These are phyloP conservation scores for Seriola quinqueradiata DNA, from an alignment of 2,113 vertebrate genomes.

Conservation along the genomic window DNA sequence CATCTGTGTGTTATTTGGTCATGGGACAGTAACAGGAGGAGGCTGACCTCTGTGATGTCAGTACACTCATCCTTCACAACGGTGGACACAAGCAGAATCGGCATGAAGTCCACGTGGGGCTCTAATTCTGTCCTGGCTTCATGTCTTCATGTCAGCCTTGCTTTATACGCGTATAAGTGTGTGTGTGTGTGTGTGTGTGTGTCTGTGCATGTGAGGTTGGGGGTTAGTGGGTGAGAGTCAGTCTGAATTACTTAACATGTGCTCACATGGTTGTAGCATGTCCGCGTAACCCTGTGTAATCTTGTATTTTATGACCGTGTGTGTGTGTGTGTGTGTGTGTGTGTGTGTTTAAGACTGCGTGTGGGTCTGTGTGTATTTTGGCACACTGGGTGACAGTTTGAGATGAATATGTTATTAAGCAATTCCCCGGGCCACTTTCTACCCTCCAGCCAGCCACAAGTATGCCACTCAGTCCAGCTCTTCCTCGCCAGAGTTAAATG, in stretches of 20 bases:
- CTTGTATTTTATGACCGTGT: not conserved
- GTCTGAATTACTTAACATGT: constrained; percentile 33
- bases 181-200: constrained; percentile 3
- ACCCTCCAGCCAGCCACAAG: not conserved
- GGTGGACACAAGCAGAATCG: not conserved
- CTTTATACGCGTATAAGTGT: constrained; percentile 1
- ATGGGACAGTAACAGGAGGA: constrained; percentile 3
- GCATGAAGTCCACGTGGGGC: constrained; percentile 14
- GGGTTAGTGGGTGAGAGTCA: constrained; percentile 44
- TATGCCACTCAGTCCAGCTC: constrained; percentile 5
- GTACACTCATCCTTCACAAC: constrained; percentile 2
- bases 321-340: not conserved
- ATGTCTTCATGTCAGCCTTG: not conserved
- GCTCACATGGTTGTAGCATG: constrained; percentile 11
- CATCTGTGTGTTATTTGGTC: not conserved
- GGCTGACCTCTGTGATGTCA: constrained; percentile 19
- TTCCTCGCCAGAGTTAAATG: constrained; percentile 17
- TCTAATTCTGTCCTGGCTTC: not conserved
- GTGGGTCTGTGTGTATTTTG: constrained; percentile 15
- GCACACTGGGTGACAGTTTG: constrained; percentile 10
- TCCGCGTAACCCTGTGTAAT: constrained; percentile 4
- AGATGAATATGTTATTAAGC: constrained; percentile 34
- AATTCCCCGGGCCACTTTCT: constrained; percentile 39
- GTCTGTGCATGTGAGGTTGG: constrained; percentile 3
- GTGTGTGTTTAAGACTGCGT: not conserved